Conservation (phyloP, 2,113 vertebrate genomes). For the Hyperoodon ampullatus region DNA sequence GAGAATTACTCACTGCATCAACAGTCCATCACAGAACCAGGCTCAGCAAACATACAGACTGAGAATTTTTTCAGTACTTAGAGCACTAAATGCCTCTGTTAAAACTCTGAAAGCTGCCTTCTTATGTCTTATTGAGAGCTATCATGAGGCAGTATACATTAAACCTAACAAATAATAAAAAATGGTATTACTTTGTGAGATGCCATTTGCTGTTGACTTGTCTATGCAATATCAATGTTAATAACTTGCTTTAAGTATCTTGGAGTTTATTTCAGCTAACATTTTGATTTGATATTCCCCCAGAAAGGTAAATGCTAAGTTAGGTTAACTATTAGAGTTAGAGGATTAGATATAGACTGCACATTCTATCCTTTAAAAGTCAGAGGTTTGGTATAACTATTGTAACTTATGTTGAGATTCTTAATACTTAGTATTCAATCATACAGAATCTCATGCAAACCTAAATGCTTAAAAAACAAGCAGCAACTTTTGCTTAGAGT, state of each 20-base stretch:
- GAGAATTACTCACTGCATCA: not conserved
- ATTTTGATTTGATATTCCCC: constrained; percentile 4
- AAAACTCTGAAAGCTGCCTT: not conserved
- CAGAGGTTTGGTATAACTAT: not conserved
- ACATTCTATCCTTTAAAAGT: not conserved
- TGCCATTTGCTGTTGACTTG: not conserved
- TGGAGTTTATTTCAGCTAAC: not conserved
- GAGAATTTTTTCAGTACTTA: not conserved
- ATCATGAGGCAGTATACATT: not conserved
- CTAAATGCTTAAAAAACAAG: not conserved
- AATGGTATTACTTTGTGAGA: not conserved
- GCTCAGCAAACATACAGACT: not conserved
- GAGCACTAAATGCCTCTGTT: not conserved
- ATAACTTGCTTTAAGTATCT: not conserved
- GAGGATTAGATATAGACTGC: not conserved
- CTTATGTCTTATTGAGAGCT: not conserved
- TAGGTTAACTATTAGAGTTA: not conserved
- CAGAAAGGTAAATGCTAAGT: not conserved
- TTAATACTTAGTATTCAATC: not conserved
- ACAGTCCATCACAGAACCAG: not conserved
- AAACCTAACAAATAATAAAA: not conserved
- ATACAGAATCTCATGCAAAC: not conserved
- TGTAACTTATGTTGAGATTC: not conserved
- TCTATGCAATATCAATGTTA: not conserved
- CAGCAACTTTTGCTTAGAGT: not conserved